These are phyloP conservation scores for Diachrysia chrysitis DNA, from an alignment of 2,888 invertebrate species.

Conservation along the genomic window DNA sequence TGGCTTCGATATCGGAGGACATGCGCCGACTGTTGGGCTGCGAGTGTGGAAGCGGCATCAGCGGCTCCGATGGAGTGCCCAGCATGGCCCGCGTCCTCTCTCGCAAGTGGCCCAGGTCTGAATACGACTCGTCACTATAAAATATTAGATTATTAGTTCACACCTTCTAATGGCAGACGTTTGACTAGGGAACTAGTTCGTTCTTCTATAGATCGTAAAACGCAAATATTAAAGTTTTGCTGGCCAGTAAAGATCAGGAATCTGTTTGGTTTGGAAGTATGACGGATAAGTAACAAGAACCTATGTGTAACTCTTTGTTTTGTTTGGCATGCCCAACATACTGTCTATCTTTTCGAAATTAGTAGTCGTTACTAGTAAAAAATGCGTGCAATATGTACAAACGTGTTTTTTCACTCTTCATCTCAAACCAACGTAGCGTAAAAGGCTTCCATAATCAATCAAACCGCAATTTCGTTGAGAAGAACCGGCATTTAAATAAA, in stretches of 20 bases:
- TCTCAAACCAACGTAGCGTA: background rate
- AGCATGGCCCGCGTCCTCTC: constrained; percentile 83
- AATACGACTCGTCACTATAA: constrained; percentile 83
- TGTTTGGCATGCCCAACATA: too few relatives aligned
- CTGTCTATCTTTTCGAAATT: too few relatives aligned
- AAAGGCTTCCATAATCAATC: constrained; percentile 1
- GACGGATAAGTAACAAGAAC: too few relatives aligned
- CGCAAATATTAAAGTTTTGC: too few relatives aligned
- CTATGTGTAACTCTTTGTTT: too few relatives aligned
- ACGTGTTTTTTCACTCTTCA: background rate
- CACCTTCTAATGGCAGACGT: too few relatives aligned
- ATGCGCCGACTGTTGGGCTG: constrained; percentile 83
- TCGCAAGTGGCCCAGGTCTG: constrained; percentile 79
- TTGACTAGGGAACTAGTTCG: too few relatives aligned
- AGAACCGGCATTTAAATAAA: background rate
- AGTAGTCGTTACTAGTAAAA: too few relatives aligned
- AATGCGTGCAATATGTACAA: too few relatives aligned
- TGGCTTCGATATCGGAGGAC: constrained; percentile 81
- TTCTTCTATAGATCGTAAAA: too few relatives aligned
- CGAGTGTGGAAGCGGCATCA: constrained; percentile 74
- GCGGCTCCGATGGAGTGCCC: constrained; percentile 74
- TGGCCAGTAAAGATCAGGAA: too few relatives aligned
- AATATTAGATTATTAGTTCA: background rate
- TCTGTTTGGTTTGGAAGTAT: too few relatives aligned
- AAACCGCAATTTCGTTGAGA: background rate